Percentiles rank a stretch among this genome's conserved stretches.
These are phyloP conservation scores for Beroe forskalii DNA, from an alignment of 37 sponge, comb jelly and placozoan genomes.

Conservation along the genomic window DNA sequence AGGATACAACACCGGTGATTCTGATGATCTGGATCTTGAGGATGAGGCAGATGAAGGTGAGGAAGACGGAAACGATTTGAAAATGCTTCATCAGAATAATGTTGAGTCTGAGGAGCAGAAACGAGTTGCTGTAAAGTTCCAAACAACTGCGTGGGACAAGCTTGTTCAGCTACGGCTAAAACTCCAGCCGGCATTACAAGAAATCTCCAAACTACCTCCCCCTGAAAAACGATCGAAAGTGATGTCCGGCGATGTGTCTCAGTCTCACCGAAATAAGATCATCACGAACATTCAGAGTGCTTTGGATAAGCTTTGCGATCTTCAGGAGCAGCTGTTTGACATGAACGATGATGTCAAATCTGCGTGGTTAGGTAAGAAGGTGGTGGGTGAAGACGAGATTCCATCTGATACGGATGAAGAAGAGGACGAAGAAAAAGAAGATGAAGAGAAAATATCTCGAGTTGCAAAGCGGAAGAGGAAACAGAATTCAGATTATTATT, in stretches of 20 bases:
- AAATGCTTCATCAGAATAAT: not conserved
- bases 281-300: conserved; percentile 24
- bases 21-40: not conserved
- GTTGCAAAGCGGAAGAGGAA: conserved; percentile 4
- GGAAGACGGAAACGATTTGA: not conserved
- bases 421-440: not conserved
- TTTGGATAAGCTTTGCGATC: conserved; percentile 4
- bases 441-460: not conserved
- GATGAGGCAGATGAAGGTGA: not conserved
- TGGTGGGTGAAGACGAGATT: not conserved
- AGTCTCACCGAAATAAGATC: conserved; percentile 15
- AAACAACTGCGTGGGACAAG: not conserved
- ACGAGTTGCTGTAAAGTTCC: not conserved
- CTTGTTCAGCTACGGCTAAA: conserved; percentile 13
- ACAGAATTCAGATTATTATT: conserved; percentile 31
- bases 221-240: not conserved
- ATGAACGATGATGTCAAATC: not conserved
- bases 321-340: not conserved
- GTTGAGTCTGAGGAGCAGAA: not conserved
- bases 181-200: conserved; percentile 21
- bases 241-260: conserved; percentile 44
- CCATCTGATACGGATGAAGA: conserved; percentile 48
- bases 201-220: not conserved
- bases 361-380: not conserved
- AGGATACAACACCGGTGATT: conserved; percentile 40